Evolutionary conservation across 2,113 vertebrate species (phyloP).

Genomic region (Gobius niger): DNA sequence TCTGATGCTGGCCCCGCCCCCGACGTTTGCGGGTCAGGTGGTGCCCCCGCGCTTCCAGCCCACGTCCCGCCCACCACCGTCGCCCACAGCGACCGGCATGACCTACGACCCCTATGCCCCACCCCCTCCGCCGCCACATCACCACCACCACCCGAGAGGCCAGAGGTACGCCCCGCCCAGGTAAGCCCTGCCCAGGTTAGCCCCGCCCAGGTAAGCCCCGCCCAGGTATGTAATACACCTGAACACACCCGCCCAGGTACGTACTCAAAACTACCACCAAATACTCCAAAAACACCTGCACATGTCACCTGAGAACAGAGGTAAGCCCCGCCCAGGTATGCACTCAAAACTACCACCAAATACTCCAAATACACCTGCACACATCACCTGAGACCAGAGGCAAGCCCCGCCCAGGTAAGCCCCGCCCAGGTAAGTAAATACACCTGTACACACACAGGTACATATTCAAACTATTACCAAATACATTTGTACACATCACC

Average conservation of each 20-base stretch:
- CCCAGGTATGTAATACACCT: too few relatives aligned
- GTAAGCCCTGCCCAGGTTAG: not conserved
- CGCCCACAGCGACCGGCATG: constrained; percentile 55
- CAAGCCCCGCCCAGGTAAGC: constrained; percentile 51
- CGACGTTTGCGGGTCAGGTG: constrained; percentile 58
- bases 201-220: not conserved
- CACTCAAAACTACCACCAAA: too few relatives aligned
- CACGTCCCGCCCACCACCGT: constrained; percentile 43
- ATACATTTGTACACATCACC: not conserved
- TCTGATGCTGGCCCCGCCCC: constrained; percentile 71
- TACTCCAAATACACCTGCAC: too few relatives aligned
- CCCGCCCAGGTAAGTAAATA: too few relatives aligned
- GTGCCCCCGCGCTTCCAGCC: constrained; percentile 81
- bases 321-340: too few relatives aligned
- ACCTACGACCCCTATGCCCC: constrained; percentile 73
- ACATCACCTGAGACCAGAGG: constrained; percentile 78
- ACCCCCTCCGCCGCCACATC: constrained; percentile 36
- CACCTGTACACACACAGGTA: too few relatives aligned
- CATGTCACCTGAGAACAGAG: too few relatives aligned
- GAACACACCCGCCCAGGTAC: too few relatives aligned
- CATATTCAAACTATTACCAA: not conserved
- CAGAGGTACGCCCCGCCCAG: constrained; percentile 77
- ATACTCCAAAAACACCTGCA: not conserved
- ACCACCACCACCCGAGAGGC: constrained; percentile 64
- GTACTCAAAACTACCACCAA: not conserved